These are phyloP conservation scores for Gallinago paraguaiae DNA, from an alignment of 2,113 vertebrate species.

Conservation along the genomic window DNA sequence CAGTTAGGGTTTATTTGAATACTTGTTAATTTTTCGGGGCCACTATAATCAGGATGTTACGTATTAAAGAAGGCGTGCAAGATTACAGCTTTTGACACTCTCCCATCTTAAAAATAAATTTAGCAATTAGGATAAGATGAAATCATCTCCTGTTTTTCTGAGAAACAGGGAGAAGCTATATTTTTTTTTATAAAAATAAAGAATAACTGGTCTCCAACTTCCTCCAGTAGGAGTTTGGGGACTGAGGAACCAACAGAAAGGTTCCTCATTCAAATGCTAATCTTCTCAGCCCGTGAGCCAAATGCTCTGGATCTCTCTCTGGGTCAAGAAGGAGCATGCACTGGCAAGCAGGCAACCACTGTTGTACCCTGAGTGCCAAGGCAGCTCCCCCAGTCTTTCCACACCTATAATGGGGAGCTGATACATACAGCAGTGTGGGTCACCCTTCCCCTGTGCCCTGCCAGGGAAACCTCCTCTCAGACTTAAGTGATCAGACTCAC, in stretches of 20 bases:
- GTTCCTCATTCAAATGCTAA: neutral
- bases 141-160: conserved; percentile 54
- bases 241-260: neutral
- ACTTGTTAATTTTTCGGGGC: conserved; percentile 41
- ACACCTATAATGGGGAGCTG: neutral
- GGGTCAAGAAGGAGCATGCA: neutral
- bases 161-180: neutral
- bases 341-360: neutral
- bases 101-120: conserved; percentile 54
- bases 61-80: conserved; percentile 14
- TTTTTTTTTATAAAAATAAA: neutral
- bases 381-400: neutral
- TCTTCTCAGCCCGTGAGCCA: neutral
- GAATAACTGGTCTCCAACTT: neutral
- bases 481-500: neutral
- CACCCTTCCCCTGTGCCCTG: rapidly evolving
- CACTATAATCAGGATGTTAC: conserved; percentile 53
- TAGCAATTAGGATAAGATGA: conserved; percentile 37
- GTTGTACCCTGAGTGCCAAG: neutral
- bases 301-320: neutral
- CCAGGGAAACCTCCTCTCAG: neutral
- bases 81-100: conserved; percentile 51
- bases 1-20: conserved; percentile 42
- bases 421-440: neutral
- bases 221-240: neutral